Evolutionary conservation across 2,888 invertebrate species (phyloP).

Genomic region (Alsophila aescularia): DNA sequence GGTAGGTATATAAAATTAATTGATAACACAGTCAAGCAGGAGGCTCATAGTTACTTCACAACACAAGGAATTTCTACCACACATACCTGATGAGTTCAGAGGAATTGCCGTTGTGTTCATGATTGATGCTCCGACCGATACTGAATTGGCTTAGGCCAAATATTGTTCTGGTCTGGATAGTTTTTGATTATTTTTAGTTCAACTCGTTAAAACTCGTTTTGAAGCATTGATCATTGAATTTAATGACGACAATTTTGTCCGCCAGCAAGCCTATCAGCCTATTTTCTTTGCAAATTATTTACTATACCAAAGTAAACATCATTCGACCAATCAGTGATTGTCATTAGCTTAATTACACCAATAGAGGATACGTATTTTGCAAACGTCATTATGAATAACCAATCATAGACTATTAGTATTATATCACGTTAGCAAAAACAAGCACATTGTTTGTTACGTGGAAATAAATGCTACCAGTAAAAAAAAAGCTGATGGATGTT

Average conservation of each 20-base stretch:
- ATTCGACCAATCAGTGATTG: too few species aligned
- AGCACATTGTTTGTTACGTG: too few species aligned
- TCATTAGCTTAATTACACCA: too few species aligned
- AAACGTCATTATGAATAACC: too few species aligned
- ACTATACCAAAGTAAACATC: too few species aligned
- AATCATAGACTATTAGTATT: too few species aligned
- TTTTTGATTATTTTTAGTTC: constrained; percentile 8
- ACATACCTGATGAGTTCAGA: constrained; percentile 48
- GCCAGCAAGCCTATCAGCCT: too few species aligned
- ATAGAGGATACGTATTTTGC: too few species aligned
- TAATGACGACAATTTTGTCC: neutral
- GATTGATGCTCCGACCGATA: constrained; percentile 29
- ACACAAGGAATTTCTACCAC: constrained; percentile 23
- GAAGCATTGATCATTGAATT: constrained; percentile 12
- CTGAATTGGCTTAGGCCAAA: constrained; percentile 25
- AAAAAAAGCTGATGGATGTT: too few species aligned
- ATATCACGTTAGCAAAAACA: too few species aligned
- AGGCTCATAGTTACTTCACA: constrained; percentile 13
- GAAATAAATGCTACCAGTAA: too few species aligned
- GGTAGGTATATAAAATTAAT: neutral
- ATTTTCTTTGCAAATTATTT: neutral
- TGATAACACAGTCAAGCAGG: neutral
- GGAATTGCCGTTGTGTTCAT: constrained; percentile 51
- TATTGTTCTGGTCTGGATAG: constrained; percentile 18
- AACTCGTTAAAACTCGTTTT: constrained; percentile 39